Conservation (phyloP, 2,113 vertebrate species). For the Scolopax mira region DNA sequence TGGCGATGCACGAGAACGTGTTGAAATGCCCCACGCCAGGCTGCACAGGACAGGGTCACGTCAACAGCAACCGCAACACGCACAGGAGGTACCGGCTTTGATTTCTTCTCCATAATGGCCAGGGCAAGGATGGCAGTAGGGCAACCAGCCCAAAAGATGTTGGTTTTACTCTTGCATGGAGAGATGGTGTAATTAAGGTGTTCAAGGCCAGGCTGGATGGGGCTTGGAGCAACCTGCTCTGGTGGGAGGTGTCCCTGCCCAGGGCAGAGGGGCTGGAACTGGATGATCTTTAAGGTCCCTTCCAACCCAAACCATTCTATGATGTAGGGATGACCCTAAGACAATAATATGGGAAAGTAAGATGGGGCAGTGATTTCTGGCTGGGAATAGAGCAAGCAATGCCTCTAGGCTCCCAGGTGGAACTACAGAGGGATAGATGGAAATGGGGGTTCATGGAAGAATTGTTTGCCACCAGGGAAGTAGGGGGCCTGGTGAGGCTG, state of each 20-base stretch:
- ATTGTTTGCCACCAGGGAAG: not conserved
- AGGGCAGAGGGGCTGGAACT: not conserved
- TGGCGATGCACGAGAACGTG: constrained; percentile 99
- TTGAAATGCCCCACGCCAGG: constrained; percentile 98
- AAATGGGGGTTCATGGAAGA: not conserved
- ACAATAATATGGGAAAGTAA: not conserved
- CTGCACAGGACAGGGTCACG: constrained; percentile 97
- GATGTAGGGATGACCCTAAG: not conserved
- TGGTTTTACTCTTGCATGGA: not conserved
- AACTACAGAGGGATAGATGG: not conserved
- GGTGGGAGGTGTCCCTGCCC: not conserved
- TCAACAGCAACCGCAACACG: constrained; percentile 99
- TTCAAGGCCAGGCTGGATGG: not conserved
- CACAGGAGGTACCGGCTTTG: constrained; percentile 87
- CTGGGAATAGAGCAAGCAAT: not conserved
- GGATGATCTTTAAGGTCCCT: not conserved
- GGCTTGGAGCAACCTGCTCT: not conserved
- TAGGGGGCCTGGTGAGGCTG: not conserved
- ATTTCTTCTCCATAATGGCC: not conserved
- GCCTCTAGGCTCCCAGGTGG: not conserved
- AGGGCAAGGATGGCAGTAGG: not conserved
- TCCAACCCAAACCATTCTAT: not conserved
- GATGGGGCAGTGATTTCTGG: not conserved
- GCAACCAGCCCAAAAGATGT: not conserved
- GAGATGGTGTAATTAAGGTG: too few species aligned